Evolutionary conservation across 2,888 invertebrate species (phyloP).

Genomic region (Melieria picta): DNA sequence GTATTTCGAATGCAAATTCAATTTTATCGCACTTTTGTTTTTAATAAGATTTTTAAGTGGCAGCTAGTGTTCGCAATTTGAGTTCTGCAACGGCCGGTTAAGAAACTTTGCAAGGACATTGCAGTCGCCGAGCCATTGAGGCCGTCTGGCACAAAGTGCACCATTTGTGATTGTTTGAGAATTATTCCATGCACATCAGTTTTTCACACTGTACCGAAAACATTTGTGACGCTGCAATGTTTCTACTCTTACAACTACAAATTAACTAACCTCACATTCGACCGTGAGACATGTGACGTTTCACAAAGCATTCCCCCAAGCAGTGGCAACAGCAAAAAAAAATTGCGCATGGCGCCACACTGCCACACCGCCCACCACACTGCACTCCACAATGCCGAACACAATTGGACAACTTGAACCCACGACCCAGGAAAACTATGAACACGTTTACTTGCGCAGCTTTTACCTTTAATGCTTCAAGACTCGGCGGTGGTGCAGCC

Average conservation of each 20-base stretch:
- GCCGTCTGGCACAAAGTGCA: too few relatives aligned
- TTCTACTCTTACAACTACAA: too few relatives aligned
- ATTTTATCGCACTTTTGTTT: conserved; percentile 63
- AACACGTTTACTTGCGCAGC: conserved; percentile 23
- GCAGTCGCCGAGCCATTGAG: too few relatives aligned
- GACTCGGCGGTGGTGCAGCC: conserved; percentile 53
- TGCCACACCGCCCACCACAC: neutral
- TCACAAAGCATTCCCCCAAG: conserved; percentile 2
- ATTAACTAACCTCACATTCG: neutral
- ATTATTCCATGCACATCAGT: too few relatives aligned
- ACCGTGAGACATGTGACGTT: conserved; percentile 18
- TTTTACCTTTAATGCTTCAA: conserved; percentile 57
- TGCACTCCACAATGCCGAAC: neutral
- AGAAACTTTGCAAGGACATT: too few relatives aligned
- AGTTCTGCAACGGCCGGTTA: neutral
- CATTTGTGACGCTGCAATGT: too few relatives aligned
- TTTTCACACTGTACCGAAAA: too few relatives aligned
- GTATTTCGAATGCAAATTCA: conserved; percentile 60
- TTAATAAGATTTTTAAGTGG: conserved; percentile 54
- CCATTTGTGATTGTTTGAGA: too few relatives aligned
- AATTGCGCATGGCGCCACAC: conserved; percentile 27
- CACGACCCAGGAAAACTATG: conserved; percentile 13
- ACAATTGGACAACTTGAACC: conserved; percentile 2
- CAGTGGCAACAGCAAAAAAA: neutral
- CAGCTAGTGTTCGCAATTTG: neutral